These are phyloP conservation scores for Papilio polytes DNA, from an alignment of 1,140 invertebrate species.

Conservation along the genomic window DNA sequence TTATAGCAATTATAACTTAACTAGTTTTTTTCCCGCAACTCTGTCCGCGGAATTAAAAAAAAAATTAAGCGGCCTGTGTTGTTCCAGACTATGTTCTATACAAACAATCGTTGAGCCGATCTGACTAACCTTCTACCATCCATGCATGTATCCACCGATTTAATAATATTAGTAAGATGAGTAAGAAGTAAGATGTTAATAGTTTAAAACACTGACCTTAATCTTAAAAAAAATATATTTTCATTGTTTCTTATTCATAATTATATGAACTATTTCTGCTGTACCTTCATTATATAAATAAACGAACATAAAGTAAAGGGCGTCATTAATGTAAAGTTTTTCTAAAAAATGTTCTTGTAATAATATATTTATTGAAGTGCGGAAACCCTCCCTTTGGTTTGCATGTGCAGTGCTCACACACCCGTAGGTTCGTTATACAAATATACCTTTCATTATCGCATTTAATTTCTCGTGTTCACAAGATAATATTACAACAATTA, in stretches of 20 bases:
- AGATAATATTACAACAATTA: not conserved
- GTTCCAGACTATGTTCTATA: too few relatives aligned
- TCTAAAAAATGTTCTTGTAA: not conserved
- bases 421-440: not conserved
- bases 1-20: slow-evolving; percentile 10
- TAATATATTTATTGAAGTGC: not conserved
- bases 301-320: not conserved
- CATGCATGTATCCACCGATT: too few relatives aligned
- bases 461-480: not conserved
- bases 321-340: not conserved
- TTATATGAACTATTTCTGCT: not conserved
- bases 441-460: not conserved
- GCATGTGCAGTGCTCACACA: not conserved
- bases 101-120: too few relatives aligned
- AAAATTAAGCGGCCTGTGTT: too few relatives aligned
- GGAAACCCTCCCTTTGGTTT: not conserved
- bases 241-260: too few relatives aligned
- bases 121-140: too few relatives aligned
- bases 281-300: not conserved
- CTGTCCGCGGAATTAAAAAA: too few relatives aligned
- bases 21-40: too few relatives aligned
- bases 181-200: too few relatives aligned
- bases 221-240: not conserved
- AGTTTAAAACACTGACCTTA: not conserved
- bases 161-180: too few relatives aligned